Percentiles rank a stretch among this genome's conserved stretches.
These are phyloP conservation scores for Arizona elegans DNA, from an alignment of 2,113 vertebrate genomes.

Conservation along the genomic window DNA sequence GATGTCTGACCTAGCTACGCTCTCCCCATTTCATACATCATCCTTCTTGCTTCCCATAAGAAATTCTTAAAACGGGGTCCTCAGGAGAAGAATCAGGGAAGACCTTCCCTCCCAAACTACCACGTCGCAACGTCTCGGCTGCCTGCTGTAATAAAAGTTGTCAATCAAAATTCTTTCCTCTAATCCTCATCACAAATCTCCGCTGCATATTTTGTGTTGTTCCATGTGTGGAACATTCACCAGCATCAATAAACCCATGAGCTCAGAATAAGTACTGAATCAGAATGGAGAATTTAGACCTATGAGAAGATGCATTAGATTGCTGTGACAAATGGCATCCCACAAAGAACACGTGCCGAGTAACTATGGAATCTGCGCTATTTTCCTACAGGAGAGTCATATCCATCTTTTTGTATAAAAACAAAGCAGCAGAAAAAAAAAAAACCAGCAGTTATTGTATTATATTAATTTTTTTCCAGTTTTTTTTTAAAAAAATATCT, in stretches of 20 bases:
- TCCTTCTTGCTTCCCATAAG: background rate
- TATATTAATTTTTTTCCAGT: background rate
- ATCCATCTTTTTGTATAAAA: background rate
- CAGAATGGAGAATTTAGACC: background rate
- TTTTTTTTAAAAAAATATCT: background rate
- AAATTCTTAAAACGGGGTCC: background rate
- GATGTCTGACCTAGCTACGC: background rate
- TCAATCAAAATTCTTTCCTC: background rate
- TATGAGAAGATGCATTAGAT: background rate
- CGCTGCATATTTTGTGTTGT: background rate
- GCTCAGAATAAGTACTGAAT: background rate
- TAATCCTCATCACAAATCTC: background rate
- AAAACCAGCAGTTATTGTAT: background rate
- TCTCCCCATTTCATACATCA: background rate
- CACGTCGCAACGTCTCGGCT: background rate
- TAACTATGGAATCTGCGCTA: background rate
- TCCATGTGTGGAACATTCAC: background rate
- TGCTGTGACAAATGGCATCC: background rate
- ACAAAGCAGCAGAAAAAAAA: background rate
- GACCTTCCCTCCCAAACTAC: background rate
- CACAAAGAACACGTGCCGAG: background rate
- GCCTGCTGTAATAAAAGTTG: background rate
- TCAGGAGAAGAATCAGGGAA: background rate
- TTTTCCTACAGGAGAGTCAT: background rate
- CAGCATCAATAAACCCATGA: constrained; percentile 4